Evolutionary conservation across 2,797 vertebrate genomes (phyloP).

Genomic region (Graptemys geographica): DNA sequence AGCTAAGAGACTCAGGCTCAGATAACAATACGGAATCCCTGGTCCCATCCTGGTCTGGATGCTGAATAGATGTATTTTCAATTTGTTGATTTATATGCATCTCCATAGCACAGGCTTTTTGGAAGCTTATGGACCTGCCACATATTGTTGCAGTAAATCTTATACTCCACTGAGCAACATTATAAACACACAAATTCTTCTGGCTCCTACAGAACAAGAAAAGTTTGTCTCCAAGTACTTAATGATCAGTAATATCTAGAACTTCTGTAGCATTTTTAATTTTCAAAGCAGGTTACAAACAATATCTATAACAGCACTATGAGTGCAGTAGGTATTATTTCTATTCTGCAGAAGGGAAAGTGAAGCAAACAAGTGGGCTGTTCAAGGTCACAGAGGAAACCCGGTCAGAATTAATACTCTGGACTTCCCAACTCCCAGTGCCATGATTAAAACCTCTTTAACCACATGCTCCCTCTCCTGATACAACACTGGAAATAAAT

Average conservation of each 20-base stretch:
- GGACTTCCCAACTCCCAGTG: not conserved
- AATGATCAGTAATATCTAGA: not conserved
- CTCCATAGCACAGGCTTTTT: not conserved
- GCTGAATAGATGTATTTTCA: constrained; percentile 20
- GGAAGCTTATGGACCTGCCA: not conserved
- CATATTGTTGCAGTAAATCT: not conserved
- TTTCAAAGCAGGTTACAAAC: not conserved
- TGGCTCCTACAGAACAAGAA: not conserved
- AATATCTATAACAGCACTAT: not conserved
- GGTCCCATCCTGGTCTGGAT: not conserved
- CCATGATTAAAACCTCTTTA: too few species aligned
- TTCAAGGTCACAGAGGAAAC: rapidly evolving
- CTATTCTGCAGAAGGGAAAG: not conserved
- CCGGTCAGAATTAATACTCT: not conserved
- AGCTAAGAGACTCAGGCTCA: not conserved
- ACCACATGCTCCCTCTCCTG: too few species aligned
- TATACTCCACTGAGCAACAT: not conserved
- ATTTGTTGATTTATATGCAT: constrained; percentile 21
- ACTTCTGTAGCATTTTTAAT: not conserved
- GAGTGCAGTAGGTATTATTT: not conserved
- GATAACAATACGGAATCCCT: too few species aligned
- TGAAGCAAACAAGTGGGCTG: not conserved
- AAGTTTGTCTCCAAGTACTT: not conserved
- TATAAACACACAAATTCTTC: not conserved
- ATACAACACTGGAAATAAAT: too few species aligned